Conservation (phyloP, 2,113 vertebrate genomes). For the Gasterosteus nipponicus region DNA sequence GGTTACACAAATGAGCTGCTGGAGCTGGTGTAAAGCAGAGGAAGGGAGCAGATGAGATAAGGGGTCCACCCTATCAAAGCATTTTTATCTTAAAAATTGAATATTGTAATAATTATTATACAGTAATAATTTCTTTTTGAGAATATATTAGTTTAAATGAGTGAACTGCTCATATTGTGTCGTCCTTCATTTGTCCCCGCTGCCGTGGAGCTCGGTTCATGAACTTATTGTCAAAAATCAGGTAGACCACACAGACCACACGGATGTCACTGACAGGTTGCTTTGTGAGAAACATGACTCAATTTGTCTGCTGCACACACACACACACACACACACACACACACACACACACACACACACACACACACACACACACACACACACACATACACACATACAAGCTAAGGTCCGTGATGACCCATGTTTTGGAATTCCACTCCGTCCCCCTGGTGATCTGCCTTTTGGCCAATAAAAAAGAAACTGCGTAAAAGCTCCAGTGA, state of each 20-base stretch:
- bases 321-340: neutral
- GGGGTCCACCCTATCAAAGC: conserved; percentile 5
- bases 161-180: conserved; percentile 13
- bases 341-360: conserved; percentile 1
- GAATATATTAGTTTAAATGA: neutral
- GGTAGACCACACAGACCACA: neutral
- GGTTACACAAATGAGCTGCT: conserved; percentile 63
- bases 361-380: conserved; percentile 27
- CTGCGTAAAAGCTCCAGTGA: conserved; percentile 70
- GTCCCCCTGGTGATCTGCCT: conserved; percentile 74
- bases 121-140: too few species aligned
- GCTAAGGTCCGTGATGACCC: conserved; percentile 24
- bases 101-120: too few species aligned
- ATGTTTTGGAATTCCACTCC: conserved; percentile 68
- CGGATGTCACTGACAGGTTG: conserved; percentile 24
- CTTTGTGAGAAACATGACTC: conserved; percentile 24
- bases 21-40: conserved; percentile 71
- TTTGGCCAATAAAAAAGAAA: conserved; percentile 58
- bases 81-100: conserved; percentile 1
- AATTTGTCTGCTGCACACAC: neutral
- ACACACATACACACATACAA: conserved; percentile 15
- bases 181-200: neutral
- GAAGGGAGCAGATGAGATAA: conserved; percentile 54
- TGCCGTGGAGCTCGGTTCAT: neutral
- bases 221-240: conserved; percentile 6